These are phyloP conservation scores for Atherix ibis DNA, from an alignment of 2,888 invertebrate species.

Conservation along the genomic window DNA sequence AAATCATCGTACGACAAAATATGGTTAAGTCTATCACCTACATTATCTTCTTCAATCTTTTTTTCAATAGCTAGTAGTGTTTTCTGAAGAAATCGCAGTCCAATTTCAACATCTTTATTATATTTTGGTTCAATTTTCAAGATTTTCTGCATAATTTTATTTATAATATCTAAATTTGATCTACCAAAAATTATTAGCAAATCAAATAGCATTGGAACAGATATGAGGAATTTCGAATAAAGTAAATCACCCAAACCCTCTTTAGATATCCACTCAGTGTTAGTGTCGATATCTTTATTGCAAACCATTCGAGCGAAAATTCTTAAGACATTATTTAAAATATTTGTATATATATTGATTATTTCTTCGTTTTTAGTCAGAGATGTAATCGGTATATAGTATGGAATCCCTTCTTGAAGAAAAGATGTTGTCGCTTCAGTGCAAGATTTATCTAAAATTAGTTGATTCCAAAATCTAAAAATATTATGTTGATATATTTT, in stretches of 20 bases:
- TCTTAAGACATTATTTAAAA: conserved; percentile 49
- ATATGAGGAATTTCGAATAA: conserved; percentile 64
- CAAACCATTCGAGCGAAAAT: conserved; percentile 63
- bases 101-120: conserved; percentile 39
- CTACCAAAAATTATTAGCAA: conserved; percentile 57
- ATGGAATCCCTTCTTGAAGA: conserved; percentile 56
- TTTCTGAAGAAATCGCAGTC: conserved; percentile 38
- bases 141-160: conserved; percentile 46
- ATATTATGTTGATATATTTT: too few relatives aligned
- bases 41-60: conserved; percentile 27
- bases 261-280: conserved; percentile 49
- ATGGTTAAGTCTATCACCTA: conserved; percentile 15
- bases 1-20: conserved; percentile 43
- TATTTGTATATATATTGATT: conserved; percentile 37
- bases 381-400: conserved; percentile 40
- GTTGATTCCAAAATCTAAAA: conserved; percentile 54
- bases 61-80: conserved; percentile 28
- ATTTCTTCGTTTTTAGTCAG: conserved; percentile 32
- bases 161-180: conserved; percentile 43
- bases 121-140: conserved; percentile 43
- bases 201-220: conserved; percentile 70
- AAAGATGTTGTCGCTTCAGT: conserved; percentile 52
- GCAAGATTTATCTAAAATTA: conserved; percentile 47
- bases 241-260: conserved; percentile 50
- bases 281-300: conserved; percentile 56